Conservation (phyloP, 2,113 vertebrate species). For the Chrysemys picta region DNA sequence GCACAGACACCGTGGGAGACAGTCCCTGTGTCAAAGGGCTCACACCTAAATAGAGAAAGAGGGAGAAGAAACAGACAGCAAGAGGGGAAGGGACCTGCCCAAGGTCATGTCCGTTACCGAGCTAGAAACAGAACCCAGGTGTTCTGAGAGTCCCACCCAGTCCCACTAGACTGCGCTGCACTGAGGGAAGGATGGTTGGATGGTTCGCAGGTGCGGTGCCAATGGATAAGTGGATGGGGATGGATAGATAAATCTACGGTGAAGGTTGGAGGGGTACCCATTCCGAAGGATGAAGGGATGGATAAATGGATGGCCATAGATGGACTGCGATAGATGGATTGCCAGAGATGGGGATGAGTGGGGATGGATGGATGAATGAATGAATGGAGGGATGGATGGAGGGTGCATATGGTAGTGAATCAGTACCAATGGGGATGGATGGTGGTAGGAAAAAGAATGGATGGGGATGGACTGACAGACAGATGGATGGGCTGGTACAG, state of each 20-base stretch:
- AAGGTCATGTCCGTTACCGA: neutral
- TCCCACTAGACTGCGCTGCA: too few species aligned
- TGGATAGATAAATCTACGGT: neutral
- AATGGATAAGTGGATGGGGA: neutral
- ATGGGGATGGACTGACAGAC: neutral
- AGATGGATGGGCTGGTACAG: neutral
- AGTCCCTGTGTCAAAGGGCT: neutral
- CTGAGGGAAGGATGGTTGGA: too few species aligned
- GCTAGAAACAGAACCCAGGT: neutral
- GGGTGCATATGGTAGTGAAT: too few species aligned
- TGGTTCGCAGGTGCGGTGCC: neutral
- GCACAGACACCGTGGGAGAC: neutral
- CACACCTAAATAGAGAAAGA: neutral
- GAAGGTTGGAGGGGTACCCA: neutral
- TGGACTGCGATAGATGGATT: neutral
- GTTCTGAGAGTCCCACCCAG: neutral
- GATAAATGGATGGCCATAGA: neutral
- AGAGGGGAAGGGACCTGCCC: neutral
- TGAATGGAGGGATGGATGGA: too few species aligned
- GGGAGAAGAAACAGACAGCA: neutral
- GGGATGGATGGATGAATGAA: neutral
- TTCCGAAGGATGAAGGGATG: neutral
- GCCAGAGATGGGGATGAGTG: too few species aligned
- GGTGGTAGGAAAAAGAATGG: neutral
- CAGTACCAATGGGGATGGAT: neutral